Percentiles rank a stretch among this genome's conserved stretches.
Evolutionary conservation across 2,888 invertebrate genomes (phyloP).

Genomic region (Brenthis hecate): DNA sequence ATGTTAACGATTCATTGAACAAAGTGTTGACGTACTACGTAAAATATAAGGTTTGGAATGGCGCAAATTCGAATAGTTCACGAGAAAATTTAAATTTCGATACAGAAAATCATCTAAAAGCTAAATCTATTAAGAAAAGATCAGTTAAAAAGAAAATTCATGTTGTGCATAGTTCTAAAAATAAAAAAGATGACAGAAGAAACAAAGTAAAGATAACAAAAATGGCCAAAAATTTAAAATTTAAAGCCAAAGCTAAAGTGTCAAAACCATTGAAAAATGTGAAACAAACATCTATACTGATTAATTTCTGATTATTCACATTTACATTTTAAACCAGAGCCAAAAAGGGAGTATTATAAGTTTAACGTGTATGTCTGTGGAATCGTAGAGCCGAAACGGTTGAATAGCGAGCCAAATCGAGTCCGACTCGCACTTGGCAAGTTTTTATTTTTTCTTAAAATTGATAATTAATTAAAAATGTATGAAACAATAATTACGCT

Average conservation of each 20-base stretch:
- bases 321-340: no score
- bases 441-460: no score
- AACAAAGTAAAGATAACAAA: constrained; percentile 1
- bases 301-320: neutral
- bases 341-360: no score
- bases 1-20: constrained; percentile 44
- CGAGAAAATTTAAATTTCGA: constrained; percentile 24
- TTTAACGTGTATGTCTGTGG: no score
- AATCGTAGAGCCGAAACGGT: no score
- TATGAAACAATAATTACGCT: no score
- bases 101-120: constrained; percentile 29
- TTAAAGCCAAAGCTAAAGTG: no score
- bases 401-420: no score
- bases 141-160: neutral
- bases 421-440: no score
- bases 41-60: constrained; percentile 65
- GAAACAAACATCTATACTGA: neutral
- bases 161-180: neutral
- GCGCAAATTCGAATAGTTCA: constrained; percentile 38
- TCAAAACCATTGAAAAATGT: no score
- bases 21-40: constrained; percentile 60
- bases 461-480: no score
- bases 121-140: constrained; percentile 13
- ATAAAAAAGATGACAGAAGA: neutral
- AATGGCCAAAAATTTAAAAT: neutral